Base-by-base conservation (phyloP, 2,113 vertebrate genomes). In the Danionella cerebrum region DNA sequence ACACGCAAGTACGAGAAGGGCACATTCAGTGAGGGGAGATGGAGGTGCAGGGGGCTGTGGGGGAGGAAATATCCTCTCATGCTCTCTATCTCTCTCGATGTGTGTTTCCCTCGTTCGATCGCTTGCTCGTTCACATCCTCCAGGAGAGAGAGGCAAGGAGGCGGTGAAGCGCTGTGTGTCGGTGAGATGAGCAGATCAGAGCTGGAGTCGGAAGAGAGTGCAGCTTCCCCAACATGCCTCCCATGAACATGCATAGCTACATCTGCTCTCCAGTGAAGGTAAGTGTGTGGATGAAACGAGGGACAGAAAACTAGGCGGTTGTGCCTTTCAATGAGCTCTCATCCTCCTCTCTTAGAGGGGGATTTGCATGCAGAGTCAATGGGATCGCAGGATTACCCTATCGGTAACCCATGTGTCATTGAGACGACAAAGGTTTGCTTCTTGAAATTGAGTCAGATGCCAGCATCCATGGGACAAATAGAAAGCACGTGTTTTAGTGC, bases 221-320 rank as follows among this genome's bases (percentile, higher is more conserved):
- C 25, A 83, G 71, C 75, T 74, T 77, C 77, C 79, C 79, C 80
- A 83, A 84, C 74, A 88, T 86, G 86, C 81, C 80, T 84, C 67
- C 75, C 76, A 80, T 79, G 78, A 78, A 82, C 72, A 75, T 77
- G 65, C 75, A 67, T 75, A 78, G 80, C 78, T 74, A 84, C 83
- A 78, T 80, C 78, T 84, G 72, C 82, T 76, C 79, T 82, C 78
- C 80, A 76, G 80, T 83, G 78, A 88, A 88, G 85, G 86, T 88
- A 88, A 84, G 84, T 42, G 18, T 7, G 29, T 14, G n/a, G 3
- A 27, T 36, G 14, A 19, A 39, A n/a, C 1, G 8, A 12, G 29
- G 2, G 18, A 13, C 10, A 52, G n/a, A 31, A 52, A 14, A n/a
- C n/a, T n/a, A n/a, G 25, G 29, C 14, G 3, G 13, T 31, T 22